These are phyloP conservation scores for Linnaemya vulpina DNA, from an alignment of 2,888 invertebrate genomes.

Conservation along the genomic window DNA sequence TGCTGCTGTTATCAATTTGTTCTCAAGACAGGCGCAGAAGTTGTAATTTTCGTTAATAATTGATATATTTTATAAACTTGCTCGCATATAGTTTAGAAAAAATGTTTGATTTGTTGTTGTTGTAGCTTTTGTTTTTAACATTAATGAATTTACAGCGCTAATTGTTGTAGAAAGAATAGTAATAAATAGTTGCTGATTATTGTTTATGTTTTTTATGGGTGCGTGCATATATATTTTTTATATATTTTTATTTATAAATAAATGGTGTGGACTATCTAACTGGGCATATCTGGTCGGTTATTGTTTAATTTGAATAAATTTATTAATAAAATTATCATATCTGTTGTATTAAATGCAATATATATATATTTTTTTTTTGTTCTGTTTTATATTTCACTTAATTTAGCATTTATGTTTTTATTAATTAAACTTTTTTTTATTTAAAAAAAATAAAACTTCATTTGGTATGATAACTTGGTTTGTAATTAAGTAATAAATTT, in stretches of 20 bases:
- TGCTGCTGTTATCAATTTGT: background rate
- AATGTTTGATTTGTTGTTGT: conserved; percentile 13
- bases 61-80: background rate
- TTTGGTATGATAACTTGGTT: conserved; percentile 53
- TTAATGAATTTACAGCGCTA: conserved; percentile 56
- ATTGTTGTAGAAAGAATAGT: conserved; percentile 57
- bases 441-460: conserved; percentile 14
- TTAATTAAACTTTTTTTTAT: conserved; percentile 39
- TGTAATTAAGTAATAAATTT: conserved; percentile 63
- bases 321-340: conserved; percentile 47
- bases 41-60: background rate
- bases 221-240: background rate
- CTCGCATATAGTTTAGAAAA: background rate
- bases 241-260: conserved; percentile 33
- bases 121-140: conserved; percentile 36
- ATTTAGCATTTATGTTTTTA: conserved; percentile 34
- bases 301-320: conserved; percentile 45
- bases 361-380: background rate
- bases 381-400: conserved; percentile 44
- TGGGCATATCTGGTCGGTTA: background rate
- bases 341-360: conserved; percentile 12
- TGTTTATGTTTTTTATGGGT: conserved; percentile 11
- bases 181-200: conserved; percentile 40
- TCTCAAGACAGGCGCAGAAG: conserved; percentile 28
- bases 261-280: conserved; percentile 22